Evolutionary conservation across 1,140 invertebrate genomes (phyloP), one percentile per base, ranked within the genome.

Genomic region (Sinella curviseta): DNA sequence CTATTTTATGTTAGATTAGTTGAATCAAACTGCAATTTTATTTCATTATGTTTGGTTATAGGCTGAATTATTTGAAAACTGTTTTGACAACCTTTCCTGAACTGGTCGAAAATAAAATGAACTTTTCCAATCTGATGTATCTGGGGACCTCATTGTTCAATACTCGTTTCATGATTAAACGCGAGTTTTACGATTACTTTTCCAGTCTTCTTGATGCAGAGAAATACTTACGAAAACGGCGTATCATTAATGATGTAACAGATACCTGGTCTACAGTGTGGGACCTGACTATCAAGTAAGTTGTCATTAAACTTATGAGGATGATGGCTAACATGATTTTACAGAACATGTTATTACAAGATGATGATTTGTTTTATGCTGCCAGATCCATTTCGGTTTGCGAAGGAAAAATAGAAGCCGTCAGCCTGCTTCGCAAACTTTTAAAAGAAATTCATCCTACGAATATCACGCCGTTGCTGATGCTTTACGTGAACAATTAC

Each of bases 81-180:
- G 80, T 82, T 4, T 48, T 83, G 30, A 78, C 34, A 34, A 31
- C 65, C 35, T 81, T 75, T 70, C 82, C 82, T 2, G 74, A 83
- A 77, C 8, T 83, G 17, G 70, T 82, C 17, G 65, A 48, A 30
- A 76, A 30, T 0, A 17, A 14, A 33, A 8, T 17, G 12, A 74
- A 60, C 0, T 65, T 78, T 76, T 17, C 4, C n/a, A 65, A 16
- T n/a, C 39, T 83, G 24, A n/a, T 76, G 4, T 54, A 65, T 8
- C 20, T 80, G 8, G 82, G 82, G 0, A 31, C 35, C 24, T 28
- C 26, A 34, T 75, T 83, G 28, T 77, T 83, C 20, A 80, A 77
- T 36, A 78, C 77, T 12, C 26, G 33, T 0, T 77, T 74, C 33
- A 77, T 77, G 0, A 26, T 16, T 14, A 20, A 24, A 0, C 30